Conservation (phyloP, 2,888 invertebrate species). For the Cyclophora punctaria region DNA sequence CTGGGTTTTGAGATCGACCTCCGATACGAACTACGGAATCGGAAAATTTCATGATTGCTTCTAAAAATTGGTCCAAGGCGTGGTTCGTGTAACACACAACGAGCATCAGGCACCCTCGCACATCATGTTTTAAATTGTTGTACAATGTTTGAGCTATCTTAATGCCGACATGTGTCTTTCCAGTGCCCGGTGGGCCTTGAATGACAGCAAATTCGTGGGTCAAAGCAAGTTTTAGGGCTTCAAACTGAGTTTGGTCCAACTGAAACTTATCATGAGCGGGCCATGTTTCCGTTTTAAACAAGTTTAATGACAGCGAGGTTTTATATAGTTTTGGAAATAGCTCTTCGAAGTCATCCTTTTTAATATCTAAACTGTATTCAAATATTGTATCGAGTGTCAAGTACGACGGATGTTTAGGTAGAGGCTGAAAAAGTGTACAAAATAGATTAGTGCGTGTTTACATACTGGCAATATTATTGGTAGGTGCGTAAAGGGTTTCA, state of each 20-base stretch:
- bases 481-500: too few species aligned
- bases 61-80: conserved; percentile 88
- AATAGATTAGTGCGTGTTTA: too few species aligned
- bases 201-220: conserved; percentile 82
- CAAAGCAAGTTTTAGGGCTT: conserved; percentile 79
- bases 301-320: too few species aligned
- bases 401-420: too few species aligned
- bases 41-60: conserved; percentile 77
- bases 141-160: conserved; percentile 81
- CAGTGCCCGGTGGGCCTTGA: conserved; percentile 92
- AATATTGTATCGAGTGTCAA: too few species aligned
- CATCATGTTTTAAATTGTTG: conserved; percentile 52
- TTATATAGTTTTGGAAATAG: too few species aligned
- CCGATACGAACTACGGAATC: conserved; percentile 80
- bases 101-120: conserved; percentile 70
- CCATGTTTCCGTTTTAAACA: conserved; percentile 42
- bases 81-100: conserved; percentile 90
- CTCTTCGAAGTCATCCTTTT: too few species aligned
- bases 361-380: too few species aligned
- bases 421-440: too few species aligned
- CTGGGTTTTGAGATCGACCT: conserved; percentile 76
- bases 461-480: too few species aligned
- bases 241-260: conserved; percentile 79
- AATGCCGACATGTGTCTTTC: conserved; percentile 86
- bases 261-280: conserved; percentile 55